Evolutionary conservation across 2,797 vertebrate genomes (phyloP), one percentile per base, ranked within the genome.

Genomic region (Ptychadena robeensis): DNA sequence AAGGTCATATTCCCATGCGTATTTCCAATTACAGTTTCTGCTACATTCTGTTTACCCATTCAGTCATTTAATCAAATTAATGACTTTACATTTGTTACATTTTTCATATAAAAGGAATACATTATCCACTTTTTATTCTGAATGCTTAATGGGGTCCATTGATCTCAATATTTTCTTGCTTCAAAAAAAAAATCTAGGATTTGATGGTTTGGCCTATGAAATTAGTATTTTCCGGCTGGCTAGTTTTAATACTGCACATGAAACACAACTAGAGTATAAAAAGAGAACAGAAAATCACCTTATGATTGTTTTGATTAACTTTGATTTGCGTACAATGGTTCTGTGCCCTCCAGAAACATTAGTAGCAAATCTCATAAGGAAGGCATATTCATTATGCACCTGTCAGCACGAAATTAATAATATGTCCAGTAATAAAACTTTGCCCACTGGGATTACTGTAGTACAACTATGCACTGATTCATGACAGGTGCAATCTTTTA

Each of bases 251-350:
- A 61, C 64, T 68, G 76, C 77, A 80, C 57, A 79, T 68, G 64
- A 84, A 84, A 69, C 70, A 64, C 63, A 80, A 53, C 68, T 37
- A 38, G 76, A 79, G 57, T 74, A 69, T 74, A 74, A 77, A 82
- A 80, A 74, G 67, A 32, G 14, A 80, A 77, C 77, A 80, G 82
- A 80, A 84, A 80, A 84, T 84, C 77, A 84, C 71, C 77, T 84
- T 84, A 80, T 84, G 77, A 84, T 84, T 77, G 80, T 84, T 84
- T 84, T 84, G 82, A 84, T 84, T 84, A 84, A 73, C 70, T 84
- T 79, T 84, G 76, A 84, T 84, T 84, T 84, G 77, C 64, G 77
- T 73, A 80, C 77, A 84, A 80, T 84, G 48, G 64, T 84, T 84
- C 53, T 69, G 30, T 84, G 77, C 82, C 64, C 82, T 80, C 70